Percentiles rank a stretch among this genome's conserved stretches.
phyloP scores from a whole-genome alignment of 2,888 invertebrate genomes.

The Gastracanthus pulcherrimus region DNA sequence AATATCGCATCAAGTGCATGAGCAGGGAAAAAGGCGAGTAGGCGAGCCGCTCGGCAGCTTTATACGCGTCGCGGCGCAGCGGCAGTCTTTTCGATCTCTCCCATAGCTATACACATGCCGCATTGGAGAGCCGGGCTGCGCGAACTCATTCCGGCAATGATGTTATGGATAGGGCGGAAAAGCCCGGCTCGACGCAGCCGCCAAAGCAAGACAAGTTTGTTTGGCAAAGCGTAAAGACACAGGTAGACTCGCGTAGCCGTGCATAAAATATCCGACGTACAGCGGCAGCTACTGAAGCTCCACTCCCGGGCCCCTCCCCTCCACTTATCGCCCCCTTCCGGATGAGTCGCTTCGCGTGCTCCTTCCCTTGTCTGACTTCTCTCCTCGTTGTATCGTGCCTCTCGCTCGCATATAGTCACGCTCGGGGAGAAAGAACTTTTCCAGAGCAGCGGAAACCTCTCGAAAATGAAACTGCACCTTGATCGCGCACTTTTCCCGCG shows the following conservation, averaged over 20 bases:
- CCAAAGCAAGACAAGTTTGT: conserved; percentile 3
- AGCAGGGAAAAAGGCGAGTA: neutral
- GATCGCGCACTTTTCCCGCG: neutral
- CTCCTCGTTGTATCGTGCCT: neutral
- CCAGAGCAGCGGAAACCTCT: neutral
- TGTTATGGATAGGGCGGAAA: conserved; percentile 41
- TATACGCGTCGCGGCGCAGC: conserved; percentile 4
- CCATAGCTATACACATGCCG: neutral
- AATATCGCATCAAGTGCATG: neutral
- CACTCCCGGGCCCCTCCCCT: no score
- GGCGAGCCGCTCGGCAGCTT: conserved; percentile 5
- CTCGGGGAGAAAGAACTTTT: conserved; percentile 10
- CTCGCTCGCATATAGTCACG: neutral
- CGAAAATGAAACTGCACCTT: conserved; percentile 31
- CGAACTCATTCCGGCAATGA: conserved; percentile 59
- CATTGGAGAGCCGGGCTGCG: conserved; percentile 15
- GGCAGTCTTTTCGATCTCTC: neutral
- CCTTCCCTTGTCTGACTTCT: neutral
- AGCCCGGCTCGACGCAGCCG: neutral
- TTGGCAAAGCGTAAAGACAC: conserved; percentile 13
- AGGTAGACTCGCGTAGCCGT: neutral
- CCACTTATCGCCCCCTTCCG: conserved; percentile 19
- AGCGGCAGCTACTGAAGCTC: neutral
- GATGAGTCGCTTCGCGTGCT: conserved; percentile 16
- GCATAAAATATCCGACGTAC: neutral